Evolutionary conservation across 1,140 invertebrate species (phyloP).

Genomic region (Neodiprion lecontei): DNA sequence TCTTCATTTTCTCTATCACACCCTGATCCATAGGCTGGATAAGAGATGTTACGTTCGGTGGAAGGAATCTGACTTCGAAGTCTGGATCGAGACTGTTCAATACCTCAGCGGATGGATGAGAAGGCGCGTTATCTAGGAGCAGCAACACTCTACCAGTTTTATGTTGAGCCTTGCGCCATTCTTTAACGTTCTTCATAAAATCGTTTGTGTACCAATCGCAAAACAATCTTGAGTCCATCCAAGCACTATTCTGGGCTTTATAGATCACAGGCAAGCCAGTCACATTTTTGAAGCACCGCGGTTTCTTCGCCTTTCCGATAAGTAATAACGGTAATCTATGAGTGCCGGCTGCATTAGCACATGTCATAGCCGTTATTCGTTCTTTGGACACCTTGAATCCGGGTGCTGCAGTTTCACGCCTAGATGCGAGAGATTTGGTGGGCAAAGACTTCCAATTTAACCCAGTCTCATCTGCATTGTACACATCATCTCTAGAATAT

Average conservation of each 20-base stretch:
- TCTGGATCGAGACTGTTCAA: too few species aligned
- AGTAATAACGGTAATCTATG: constrained; percentile 35
- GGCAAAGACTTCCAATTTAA: constrained; percentile 34
- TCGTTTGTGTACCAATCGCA: too few species aligned
- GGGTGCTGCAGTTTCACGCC: constrained; percentile 26
- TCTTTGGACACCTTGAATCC: constrained; percentile 36
- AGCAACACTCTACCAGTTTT: too few species aligned
- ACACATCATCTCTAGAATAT: constrained; percentile 31
- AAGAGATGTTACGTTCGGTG: too few species aligned
- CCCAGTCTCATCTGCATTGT: constrained; percentile 42
- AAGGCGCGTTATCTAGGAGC: too few species aligned
- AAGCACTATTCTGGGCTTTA: constrained; percentile 30
- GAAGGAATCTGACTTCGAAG: too few species aligned
- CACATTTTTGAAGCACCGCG: constrained; percentile 36
- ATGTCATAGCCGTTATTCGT: constrained; percentile 48
- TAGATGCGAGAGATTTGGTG: constrained; percentile 26
- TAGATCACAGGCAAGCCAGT: constrained; percentile 28
- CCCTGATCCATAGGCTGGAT: too few species aligned
- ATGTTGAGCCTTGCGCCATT: too few species aligned
- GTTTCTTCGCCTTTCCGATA: constrained; percentile 40
- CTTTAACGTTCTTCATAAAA: too few species aligned
- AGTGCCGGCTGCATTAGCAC: constrained; percentile 34
- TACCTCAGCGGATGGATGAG: too few species aligned
- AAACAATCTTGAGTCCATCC: constrained; percentile 36
- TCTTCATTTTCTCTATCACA: too few species aligned